Evolutionary conservation across 2,888 invertebrate genomes (phyloP), one percentile per base, ranked within the genome.

Genomic region (Schrankia costaestrigalis): DNA sequence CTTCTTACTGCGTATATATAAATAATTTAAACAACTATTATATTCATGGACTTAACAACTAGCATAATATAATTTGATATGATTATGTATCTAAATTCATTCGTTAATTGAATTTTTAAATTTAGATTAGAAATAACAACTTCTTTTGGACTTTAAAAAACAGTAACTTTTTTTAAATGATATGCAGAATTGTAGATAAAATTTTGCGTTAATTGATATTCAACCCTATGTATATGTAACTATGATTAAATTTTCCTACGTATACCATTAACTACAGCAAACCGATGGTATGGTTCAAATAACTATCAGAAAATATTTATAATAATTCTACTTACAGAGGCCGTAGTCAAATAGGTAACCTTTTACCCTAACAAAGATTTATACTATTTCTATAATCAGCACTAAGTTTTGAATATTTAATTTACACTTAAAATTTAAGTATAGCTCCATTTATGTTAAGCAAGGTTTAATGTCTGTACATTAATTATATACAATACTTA

Each of bases 291-390:
- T 63, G 47, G 57, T 62, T 65, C 45, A 54, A 71, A 77, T 66
- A 75, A 70, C 81, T 82, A 83, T 83, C 77, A 71, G 79, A 82
- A 82, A 80, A 82, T 84, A 71, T 71, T 61, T 82, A 79, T 75
- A 53, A 64, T 66, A 61, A 1, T 36, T 59, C 62, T 73, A 69
- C 54, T 47, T 61, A 53, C 56, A 64, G 68, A 77, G 78, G 73
- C 71, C 71, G 58, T 69, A 70, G 55, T 54, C 63, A 60, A 3
- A 58, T 58, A 50, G 43, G 39, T 58, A 48, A 55, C 35, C 9
- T 36, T n/a, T 56, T 34, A 46, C 50, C 46, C 31, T 46, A 36
- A 47, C 31, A 4, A 28, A 34, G 47, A n/a, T 43, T 39, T 35
- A 29, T 18, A 30, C 55, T 53, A 54, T 5, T 8, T 27, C 50